Percentiles rank a stretch among this genome's conserved stretches.
These are phyloP conservation scores for Agrotis ipsilon DNA, from an alignment of 2,888 invertebrate species.

Conservation along the genomic window DNA sequence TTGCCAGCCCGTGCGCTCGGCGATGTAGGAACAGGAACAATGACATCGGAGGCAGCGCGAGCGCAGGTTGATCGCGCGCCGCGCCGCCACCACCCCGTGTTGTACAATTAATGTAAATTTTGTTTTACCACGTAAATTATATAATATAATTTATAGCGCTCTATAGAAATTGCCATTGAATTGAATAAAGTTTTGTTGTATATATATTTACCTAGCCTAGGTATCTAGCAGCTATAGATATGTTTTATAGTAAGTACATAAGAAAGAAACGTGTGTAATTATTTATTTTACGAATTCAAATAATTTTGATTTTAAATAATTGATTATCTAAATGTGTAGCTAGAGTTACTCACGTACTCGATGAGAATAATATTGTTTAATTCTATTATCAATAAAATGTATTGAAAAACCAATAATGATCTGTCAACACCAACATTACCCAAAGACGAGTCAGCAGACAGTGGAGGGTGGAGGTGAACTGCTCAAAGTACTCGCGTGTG, in stretches of 20 bases:
- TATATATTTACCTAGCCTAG: slow-evolving; percentile 71
- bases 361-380: slow-evolving; percentile 87
- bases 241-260: slow-evolving; percentile 71
- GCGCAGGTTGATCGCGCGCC: slow-evolving; percentile 52
- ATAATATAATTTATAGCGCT: slow-evolving; percentile 72
- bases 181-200: slow-evolving; percentile 74
- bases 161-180: slow-evolving; percentile 82
- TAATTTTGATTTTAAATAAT: slow-evolving; percentile 81
- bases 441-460: too few relatives aligned
- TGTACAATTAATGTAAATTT: slow-evolving; percentile 71
- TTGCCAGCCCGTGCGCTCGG: slow-evolving; percentile 65
- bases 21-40: slow-evolving; percentile 66
- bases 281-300: slow-evolving; percentile 78
- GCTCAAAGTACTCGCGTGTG: too few relatives aligned
- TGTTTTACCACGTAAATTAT: slow-evolving; percentile 68
- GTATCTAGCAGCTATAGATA: slow-evolving; percentile 70
- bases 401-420: slow-evolving; percentile 59
- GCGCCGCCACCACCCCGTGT: slow-evolving; percentile 38
- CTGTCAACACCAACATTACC: slow-evolving; percentile 40
- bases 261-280: slow-evolving; percentile 74
- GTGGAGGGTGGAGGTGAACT: too few relatives aligned
- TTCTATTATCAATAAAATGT: slow-evolving; percentile 83
- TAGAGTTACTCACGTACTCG: slow-evolving; percentile 78
- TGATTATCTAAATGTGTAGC: slow-evolving; percentile 87
- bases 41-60: slow-evolving; percentile 65